Conservation (phyloP, 2,888 invertebrate species). For the Masnerella sp. region DNA sequence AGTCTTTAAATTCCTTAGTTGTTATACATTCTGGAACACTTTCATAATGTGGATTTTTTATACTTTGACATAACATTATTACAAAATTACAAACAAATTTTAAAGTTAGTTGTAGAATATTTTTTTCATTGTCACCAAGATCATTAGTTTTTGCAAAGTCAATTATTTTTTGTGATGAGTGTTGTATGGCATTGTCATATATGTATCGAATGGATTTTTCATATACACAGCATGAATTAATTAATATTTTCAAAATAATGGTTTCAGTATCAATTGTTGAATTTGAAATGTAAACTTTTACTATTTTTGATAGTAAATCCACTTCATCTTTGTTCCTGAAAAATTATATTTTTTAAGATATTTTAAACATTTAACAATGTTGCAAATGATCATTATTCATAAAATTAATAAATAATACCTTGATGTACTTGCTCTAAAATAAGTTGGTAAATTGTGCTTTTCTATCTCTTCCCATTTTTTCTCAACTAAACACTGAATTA, state of each 20-base stretch:
- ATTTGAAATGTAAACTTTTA: conserved; percentile 6
- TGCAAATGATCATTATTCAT: background rate
- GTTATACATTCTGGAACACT: conserved; percentile 61
- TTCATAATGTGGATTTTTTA: conserved; percentile 38
- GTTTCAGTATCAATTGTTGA: conserved; percentile 64
- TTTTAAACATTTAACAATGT: background rate
- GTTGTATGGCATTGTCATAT: too few species aligned
- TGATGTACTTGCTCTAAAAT: conserved; percentile 14
- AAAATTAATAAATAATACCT: conserved; percentile 11
- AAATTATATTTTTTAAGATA: background rate
- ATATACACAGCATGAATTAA: conserved; percentile 65
- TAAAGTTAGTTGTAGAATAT: conserved; percentile 67
- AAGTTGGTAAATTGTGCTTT: conserved; percentile 6
- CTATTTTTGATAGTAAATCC: conserved; percentile 24
- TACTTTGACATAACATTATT: conserved; percentile 64
- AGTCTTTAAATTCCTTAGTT: conserved; percentile 62
- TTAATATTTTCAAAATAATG: conserved; percentile 70
- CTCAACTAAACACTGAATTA: background rate
- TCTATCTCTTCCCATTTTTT: conserved; percentile 4
- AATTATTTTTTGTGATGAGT: too few species aligned
- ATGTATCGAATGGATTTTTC: too few species aligned
- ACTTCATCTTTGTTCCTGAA: conserved; percentile 8
- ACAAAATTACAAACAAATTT: conserved; percentile 73
- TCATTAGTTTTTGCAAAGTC: background rate
- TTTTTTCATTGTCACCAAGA: conserved; percentile 38